Evolutionary conservation across 2,797 vertebrate genomes (phyloP).

Genomic region (Salmo trutta): DNA sequence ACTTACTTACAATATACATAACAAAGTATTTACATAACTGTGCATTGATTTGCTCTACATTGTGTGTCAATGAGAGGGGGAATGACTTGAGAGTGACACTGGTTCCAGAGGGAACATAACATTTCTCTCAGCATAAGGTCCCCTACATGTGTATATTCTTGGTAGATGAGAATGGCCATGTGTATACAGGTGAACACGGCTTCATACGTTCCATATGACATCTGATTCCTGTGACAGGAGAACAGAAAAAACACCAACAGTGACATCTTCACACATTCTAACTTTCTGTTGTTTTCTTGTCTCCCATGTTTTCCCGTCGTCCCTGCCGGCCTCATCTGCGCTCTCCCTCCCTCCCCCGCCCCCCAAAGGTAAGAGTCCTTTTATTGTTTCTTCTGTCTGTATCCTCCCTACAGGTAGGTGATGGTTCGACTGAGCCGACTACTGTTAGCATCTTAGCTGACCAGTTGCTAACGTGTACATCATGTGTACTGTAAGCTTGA

Average conservation of each 20-base stretch:
- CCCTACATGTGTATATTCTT: not conserved
- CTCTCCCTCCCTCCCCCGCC: not conserved
- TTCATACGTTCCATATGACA: not conserved
- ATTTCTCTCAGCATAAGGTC: not conserved
- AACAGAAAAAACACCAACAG: not conserved
- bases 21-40: not conserved
- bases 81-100: not conserved
- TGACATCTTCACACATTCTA: conserved; percentile 9
- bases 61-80: not conserved
- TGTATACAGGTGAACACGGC: not conserved
- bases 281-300: conserved; percentile 25
- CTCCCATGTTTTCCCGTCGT: conserved; percentile 41
- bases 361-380: conserved; percentile 62
- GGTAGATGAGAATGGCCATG: not conserved
- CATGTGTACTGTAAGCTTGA: conserved; percentile 42
- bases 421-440: conserved; percentile 11
- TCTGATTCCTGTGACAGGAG: not conserved
- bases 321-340: conserved; percentile 11
- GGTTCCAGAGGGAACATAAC: not conserved
- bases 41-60: not conserved
- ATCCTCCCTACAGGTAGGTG: conserved; percentile 2
- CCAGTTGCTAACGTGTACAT: conserved; percentile 5
- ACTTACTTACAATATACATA: not conserved
- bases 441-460: conserved; percentile 34
- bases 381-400: conserved; percentile 13